Percentiles rank a stretch among this genome's conserved stretches.
Evolutionary conservation across 2,113 vertebrate genomes (phyloP).

Genomic region (Abramis brama): DNA sequence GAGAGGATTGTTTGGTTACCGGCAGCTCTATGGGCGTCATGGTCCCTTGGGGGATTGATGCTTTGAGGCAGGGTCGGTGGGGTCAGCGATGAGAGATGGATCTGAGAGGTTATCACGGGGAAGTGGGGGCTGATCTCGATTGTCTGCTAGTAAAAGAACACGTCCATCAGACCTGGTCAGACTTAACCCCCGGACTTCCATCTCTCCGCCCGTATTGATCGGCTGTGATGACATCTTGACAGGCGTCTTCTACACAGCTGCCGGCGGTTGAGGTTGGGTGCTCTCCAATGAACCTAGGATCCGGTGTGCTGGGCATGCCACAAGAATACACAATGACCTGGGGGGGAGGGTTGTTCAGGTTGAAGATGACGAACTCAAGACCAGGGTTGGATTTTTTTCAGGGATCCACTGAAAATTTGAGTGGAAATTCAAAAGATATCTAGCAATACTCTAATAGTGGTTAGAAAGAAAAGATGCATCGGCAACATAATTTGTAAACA

Average conservation of each 20-base stretch:
- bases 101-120: slow-evolving; percentile 40
- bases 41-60: slow-evolving; percentile 31
- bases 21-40: slow-evolving; percentile 37
- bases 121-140: slow-evolving; percentile 67
- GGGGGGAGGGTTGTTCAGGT: slow-evolving; percentile 35
- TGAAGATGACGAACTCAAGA: slow-evolving; percentile 26
- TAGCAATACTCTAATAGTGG: not conserved
- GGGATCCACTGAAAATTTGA: not conserved
- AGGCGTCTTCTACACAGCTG: slow-evolving; percentile 72
- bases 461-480: not conserved
- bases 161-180: slow-evolving; percentile 73
- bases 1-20: slow-evolving; percentile 45
- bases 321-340: slow-evolving; percentile 47
- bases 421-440: not conserved
- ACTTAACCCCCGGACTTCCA: slow-evolving; percentile 35
- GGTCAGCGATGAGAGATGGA: slow-evolving; percentile 38
- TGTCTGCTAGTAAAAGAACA: slow-evolving; percentile 75
- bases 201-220: slow-evolving; percentile 53
- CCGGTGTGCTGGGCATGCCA: slow-evolving; percentile 39
- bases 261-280: slow-evolving; percentile 73
- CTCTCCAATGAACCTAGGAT: slow-evolving; percentile 69
- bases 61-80: slow-evolving; percentile 30
- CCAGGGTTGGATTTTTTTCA: not conserved
- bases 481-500: too few relatives aligned
- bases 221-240: slow-evolving; percentile 73